These are phyloP conservation scores for Ceyx margarethae DNA, from an alignment of 2,113 vertebrate genomes.

Conservation along the genomic window DNA sequence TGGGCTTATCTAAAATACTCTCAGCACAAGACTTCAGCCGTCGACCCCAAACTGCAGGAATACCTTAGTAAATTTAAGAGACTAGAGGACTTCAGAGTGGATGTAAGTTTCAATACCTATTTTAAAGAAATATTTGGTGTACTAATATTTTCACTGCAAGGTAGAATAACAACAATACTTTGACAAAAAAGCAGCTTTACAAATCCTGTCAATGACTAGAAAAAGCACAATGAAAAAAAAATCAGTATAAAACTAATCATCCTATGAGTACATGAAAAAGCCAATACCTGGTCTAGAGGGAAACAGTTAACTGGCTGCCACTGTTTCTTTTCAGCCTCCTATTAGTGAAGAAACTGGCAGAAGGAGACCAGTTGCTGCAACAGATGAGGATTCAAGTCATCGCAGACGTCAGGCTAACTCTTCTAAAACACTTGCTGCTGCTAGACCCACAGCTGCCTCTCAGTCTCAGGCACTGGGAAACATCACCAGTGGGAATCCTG, in stretches of 20 bases:
- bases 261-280: not conserved
- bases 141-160: not conserved
- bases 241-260: not conserved
- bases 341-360: constrained; percentile 83
- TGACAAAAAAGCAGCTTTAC: not conserved
- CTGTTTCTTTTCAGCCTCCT: constrained; percentile 81
- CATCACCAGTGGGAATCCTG: constrained; percentile 54
- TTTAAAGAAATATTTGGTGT: not conserved
- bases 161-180: not conserved
- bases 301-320: not conserved
- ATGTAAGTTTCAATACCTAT: constrained; percentile 77
- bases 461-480: constrained; percentile 15
- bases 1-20: constrained; percentile 98
- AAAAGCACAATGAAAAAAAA: not conserved
- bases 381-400: constrained; percentile 76
- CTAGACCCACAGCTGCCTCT: constrained; percentile 32
- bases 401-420: constrained; percentile 72
- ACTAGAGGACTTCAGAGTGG: constrained; percentile 95
- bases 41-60: constrained; percentile 88
- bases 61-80: constrained; percentile 90
- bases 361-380: constrained; percentile 76
- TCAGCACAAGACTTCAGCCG: constrained; percentile 79
- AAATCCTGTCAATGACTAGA: not conserved
- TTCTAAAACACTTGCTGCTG: constrained; percentile 60
- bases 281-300: not conserved